Conservation (phyloP, 2,888 invertebrate species). For the Epinotia brunnichana region DNA sequence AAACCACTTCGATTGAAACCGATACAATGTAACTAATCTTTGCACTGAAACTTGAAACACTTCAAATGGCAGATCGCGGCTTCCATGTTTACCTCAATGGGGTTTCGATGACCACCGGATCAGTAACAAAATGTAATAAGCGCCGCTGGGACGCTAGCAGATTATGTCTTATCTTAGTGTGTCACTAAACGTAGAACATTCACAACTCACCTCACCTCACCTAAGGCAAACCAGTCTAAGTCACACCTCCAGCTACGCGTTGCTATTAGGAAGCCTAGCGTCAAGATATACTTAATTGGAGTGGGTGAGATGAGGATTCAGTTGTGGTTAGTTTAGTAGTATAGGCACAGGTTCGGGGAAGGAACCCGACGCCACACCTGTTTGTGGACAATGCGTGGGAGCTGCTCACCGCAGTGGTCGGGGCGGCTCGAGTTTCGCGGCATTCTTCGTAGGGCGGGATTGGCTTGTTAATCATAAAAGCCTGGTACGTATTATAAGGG, state of each 20-base stretch:
- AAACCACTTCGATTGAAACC: not conserved
- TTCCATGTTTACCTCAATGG: not conserved
- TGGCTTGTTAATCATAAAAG: not conserved
- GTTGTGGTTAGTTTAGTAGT: too few relatives aligned
- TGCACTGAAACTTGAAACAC: not conserved
- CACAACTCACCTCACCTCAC: too few relatives aligned
- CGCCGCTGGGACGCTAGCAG: not conserved
- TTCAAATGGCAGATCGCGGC: slow-evolving; percentile 1
- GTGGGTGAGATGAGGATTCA: too few relatives aligned
- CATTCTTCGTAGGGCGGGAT: slow-evolving; percentile 6
- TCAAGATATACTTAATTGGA: too few relatives aligned
- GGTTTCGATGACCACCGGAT: not conserved
- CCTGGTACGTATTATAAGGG: too few relatives aligned
- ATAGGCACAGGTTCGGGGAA: slow-evolving; percentile 1
- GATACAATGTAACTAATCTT: not conserved
- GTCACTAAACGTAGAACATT: too few relatives aligned
- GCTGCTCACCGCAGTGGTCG: slow-evolving; percentile 7
- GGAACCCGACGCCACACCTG: slow-evolving; percentile 7
- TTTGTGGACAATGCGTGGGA: slow-evolving; percentile 3
- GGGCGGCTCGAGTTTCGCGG: not conserved
- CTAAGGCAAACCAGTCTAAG: too few relatives aligned
- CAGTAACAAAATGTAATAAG: not conserved
- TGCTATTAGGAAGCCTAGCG: too few relatives aligned
- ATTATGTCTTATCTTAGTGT: not conserved
- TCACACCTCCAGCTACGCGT: too few relatives aligned